A percentile compares a stretch with the other conserved stretches of the same genome.
Conservation (phyloP, 2,113 vertebrate genomes). For the Xenopus tropicalis region UCB_Xtro_10.0 CM004445.2:16248501-16249000, state of each 20-base stretch:
- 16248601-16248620: constrained; percentile 35
- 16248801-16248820: constrained; percentile 9
- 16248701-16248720: constrained; percentile 38
- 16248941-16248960: constrained; percentile 31
- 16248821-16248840: constrained; percentile 32
- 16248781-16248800: constrained; percentile 21
- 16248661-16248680: constrained; percentile 43
- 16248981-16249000: constrained; percentile 37
- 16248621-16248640: constrained; percentile 30
- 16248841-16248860: constrained; percentile 23
- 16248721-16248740: constrained; percentile 1
- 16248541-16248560: constrained; percentile 44
- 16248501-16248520: constrained; percentile 39
- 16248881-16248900: constrained; percentile 15
- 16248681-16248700: constrained; percentile 33
- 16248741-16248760: no score
- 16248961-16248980: constrained; percentile 38
- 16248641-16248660: constrained; percentile 42
- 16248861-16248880: constrained; percentile 11
- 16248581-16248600: constrained; percentile 43
- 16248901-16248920: constrained; percentile 25
- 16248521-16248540: constrained; percentile 44
- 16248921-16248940: constrained; percentile 16
- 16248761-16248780: not conserved
- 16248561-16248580: constrained; percentile 43